A percentile compares a stretch with the other conserved stretches of the same genome.
phyloP scores from a whole-genome alignment of 2,888 invertebrate genomes.

The Stramonita haemastoma region DNA sequence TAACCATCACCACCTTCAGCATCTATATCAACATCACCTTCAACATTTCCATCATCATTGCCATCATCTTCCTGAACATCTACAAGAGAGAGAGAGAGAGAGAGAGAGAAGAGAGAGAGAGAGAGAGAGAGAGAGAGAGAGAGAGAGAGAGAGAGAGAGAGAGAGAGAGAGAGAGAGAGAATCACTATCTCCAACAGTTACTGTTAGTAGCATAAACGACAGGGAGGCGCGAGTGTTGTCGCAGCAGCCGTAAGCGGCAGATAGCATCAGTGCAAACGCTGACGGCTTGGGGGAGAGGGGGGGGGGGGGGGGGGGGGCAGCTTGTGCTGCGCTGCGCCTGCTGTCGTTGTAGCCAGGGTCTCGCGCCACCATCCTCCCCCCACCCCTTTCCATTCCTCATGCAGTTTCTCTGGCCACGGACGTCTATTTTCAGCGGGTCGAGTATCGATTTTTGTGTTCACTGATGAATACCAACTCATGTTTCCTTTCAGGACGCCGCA shows the following conservation, averaged over 20 bases:
- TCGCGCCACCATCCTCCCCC: not conserved
- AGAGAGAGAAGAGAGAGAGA: too few species aligned
- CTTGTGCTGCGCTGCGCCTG: not conserved
- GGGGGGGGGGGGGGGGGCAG: not conserved
- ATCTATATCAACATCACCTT: too few species aligned
- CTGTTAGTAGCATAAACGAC: not conserved
- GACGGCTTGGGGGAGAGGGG: not conserved
- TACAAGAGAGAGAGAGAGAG: too few species aligned
- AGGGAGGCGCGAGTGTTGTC: conserved; percentile 13
- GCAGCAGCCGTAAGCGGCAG: not conserved
- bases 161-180: conserved; percentile 1
- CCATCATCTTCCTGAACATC: too few species aligned
- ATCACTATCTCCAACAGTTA: too few species aligned
- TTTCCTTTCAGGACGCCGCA: conserved; percentile 37
- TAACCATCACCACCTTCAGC: too few species aligned
- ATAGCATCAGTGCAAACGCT: conserved; percentile 1
- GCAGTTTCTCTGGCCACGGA: not conserved
- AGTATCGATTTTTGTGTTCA: conserved; percentile 38
- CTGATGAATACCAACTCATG: conserved; percentile 40
- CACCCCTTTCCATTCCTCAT: not conserved
- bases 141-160: not conserved
- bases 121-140: too few species aligned
- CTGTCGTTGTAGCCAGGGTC: not conserved
- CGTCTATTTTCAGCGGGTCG: conserved; percentile 35
- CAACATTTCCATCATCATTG: too few species aligned